Evolutionary conservation across 2,113 vertebrate genomes (phyloP).

Genomic region (Sarotherodon lohbergeri): DNA sequence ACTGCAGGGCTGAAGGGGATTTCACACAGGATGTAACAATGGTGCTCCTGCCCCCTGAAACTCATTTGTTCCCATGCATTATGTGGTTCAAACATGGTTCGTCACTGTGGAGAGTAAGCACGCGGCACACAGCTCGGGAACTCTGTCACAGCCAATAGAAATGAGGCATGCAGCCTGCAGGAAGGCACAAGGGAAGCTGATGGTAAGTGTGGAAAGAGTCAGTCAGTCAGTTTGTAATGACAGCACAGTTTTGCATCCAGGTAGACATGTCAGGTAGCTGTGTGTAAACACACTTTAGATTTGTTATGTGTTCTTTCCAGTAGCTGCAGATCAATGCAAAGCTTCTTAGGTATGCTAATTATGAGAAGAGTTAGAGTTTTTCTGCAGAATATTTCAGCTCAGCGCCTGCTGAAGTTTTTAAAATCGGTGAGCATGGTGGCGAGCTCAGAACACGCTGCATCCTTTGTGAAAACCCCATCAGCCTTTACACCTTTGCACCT

Average conservation of each 20-base stretch:
- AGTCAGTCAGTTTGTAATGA: not conserved
- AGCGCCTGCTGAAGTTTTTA: not conserved
- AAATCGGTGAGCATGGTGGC: fast-evolving
- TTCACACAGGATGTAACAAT: not conserved
- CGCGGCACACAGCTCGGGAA: not conserved
- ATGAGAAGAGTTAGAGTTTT: not conserved
- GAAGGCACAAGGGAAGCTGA: not conserved
- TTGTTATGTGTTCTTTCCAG: not conserved
- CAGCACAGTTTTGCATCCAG: not conserved
- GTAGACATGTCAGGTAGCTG: not conserved
- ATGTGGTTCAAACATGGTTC: not conserved
- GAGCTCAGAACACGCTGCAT: not conserved
- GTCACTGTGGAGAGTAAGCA: not conserved
- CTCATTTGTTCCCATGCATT: not conserved
- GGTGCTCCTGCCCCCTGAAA: not conserved
- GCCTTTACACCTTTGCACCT: fast-evolving
- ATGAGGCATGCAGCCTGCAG: not conserved
- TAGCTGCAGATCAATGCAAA: fast-evolving
- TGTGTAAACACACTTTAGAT: not conserved
- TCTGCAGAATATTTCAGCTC: not conserved
- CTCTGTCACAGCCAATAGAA: not conserved
- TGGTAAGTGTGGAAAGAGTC: not conserved
- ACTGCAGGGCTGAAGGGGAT: not conserved
- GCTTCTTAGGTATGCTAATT: not conserved
- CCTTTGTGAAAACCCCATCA: fast-evolving